Conservation (phyloP, 2,888 invertebrate genomes). For the Anorthoa munda region DNA sequence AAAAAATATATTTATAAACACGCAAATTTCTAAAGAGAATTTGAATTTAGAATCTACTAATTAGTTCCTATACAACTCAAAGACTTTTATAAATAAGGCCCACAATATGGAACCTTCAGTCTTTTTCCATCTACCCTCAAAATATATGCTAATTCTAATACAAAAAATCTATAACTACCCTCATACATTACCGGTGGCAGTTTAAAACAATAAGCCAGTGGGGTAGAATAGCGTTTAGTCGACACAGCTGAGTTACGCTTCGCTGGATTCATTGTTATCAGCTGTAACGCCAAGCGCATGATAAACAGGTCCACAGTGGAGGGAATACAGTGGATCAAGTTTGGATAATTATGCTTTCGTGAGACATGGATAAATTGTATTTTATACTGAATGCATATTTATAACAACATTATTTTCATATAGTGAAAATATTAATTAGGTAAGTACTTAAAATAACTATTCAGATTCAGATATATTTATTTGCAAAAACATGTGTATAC, state of each 20-base stretch:
- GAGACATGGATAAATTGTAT: not conserved
- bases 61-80: too few relatives aligned
- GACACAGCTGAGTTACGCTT: constrained; percentile 35
- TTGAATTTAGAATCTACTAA: too few relatives aligned
- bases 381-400: not conserved
- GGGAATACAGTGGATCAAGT: constrained; percentile 11
- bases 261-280: constrained; percentile 46
- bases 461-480: too few relatives aligned
- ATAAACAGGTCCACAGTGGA: constrained; percentile 39
- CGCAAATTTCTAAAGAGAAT: too few relatives aligned
- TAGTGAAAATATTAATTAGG: not conserved
- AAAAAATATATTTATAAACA: too few relatives aligned
- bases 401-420: not conserved
- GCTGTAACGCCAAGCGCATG: constrained; percentile 31
- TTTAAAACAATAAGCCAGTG: constrained; percentile 44
- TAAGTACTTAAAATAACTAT: too few relatives aligned
- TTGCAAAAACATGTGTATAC: too few relatives aligned
- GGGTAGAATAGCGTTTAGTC: constrained; percentile 32
- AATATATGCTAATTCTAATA: not conserved
- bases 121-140: not conserved
- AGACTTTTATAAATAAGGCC: too few relatives aligned
- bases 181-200: constrained; percentile 5
- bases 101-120: not conserved
- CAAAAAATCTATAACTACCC: constrained; percentile 1
- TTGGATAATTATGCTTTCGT: not conserved